Evolutionary conservation across 2,888 invertebrate species (phyloP), one percentile per base, ranked within the genome.

Genomic region (Stramonita haemastoma): DNA sequence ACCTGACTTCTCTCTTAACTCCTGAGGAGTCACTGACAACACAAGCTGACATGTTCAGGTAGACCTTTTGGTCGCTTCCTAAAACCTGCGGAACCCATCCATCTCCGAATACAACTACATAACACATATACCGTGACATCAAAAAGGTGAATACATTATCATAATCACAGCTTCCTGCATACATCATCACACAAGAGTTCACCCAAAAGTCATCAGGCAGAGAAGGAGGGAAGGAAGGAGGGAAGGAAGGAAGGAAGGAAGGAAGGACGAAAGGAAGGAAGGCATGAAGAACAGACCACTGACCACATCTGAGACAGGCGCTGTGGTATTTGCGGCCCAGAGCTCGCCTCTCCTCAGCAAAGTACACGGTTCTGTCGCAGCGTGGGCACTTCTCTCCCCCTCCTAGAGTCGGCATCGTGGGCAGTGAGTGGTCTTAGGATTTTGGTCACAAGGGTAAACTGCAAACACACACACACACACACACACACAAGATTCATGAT

Each of bases 311-410:
- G 90, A 97, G 96, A 94, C 97, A 97, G 90, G 96, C 94, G 91
- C 96, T 96, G 93, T 97, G 97, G 95, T 96, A 97, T 90, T 96
- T 96, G 92, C 96, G 96, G 56, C 96, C 96, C 60, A 96, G 93
- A 11, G 96, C 96, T 89, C 96, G 95, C 66, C 96, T 95, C 91
- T 96, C 96, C 93, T 97, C 97, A 8, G 96, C 97, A 93, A 96
- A 96, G 94, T 96, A 97, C 56, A 97, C 97, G 66, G 95, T 93
- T 91, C 96, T 96, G 84, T 93, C 98, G 96, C 99, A 99, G 91
- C 98, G 97, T 0, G 94, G 94, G 81, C 94, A 94, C 66, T 92
- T 91, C 46, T 93, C 91, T 60, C 90, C 89, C 73, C 91, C 90
- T 46, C 91, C 89, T 19, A 89, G 86, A 32, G 86, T 87, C 26